Base-by-base conservation (phyloP, 2,113 vertebrate genomes). In the Silurus glanis region DNA sequence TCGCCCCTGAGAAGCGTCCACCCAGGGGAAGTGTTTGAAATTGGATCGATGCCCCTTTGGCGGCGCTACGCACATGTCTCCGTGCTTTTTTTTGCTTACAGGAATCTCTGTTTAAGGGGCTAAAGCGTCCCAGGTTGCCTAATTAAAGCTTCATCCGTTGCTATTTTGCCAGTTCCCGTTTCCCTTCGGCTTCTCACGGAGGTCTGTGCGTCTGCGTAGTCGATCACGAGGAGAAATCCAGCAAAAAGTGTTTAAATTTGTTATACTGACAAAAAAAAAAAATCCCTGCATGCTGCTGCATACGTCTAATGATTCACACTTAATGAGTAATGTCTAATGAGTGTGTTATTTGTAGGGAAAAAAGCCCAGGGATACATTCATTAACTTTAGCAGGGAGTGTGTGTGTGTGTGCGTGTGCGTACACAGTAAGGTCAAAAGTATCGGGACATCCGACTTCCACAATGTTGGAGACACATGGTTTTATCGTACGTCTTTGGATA, bases 81-180 rank as follows among this genome's bases (percentile, higher is more conserved):
- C 23, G 23, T 17, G 49, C 25, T 5, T 37, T 75, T 66, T 17
- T 45, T 85, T 25, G 66, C 62, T 16, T 10, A 59, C 8, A 23
- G 83, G 88, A 64, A 75, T 53, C 71, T 4, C 71, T 4, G 37
- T 66, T 78, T 81, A 87, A 83, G 85, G 61, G 87, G 83, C 16
- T 87, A 59, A 90, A 87, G 84, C 87, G 49, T 85, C 82, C 67
- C 86, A 37, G 86, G 88, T 47, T 53, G 80, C 84, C 87, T 91
- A 85, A 93, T 93, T 89, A 93, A 91, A 83, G 74, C 79, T 47
- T 81, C 83, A 80, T 91, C 56, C 71, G 88, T 55, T 90, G 82
- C 91, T 88, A 90, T 90, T 25, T 55, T 90, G 82, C 91, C 87
- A 90, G 90, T 25, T 83, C 75, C 85, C 71, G 67, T 86, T 87